A percentile compares a stretch with the other conserved stretches of the same genome.
phyloP scores from a whole-genome alignment of 2,888 invertebrate genomes.

The Ypsolopha scabrella region DNA sequence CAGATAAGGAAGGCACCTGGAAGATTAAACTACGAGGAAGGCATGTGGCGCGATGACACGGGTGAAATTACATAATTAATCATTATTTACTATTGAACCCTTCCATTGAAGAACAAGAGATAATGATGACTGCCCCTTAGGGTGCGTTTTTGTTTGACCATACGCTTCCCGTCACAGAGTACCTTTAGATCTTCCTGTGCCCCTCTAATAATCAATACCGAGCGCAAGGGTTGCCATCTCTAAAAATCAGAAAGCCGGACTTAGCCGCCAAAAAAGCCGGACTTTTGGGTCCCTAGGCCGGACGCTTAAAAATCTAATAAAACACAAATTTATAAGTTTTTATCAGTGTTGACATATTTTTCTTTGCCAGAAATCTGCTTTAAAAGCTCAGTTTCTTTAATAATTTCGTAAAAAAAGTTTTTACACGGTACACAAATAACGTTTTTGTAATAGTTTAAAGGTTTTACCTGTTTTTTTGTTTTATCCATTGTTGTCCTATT shows the following conservation, averaged over 20 bases:
- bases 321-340: too few relatives aligned
- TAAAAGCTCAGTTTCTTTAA: too few relatives aligned
- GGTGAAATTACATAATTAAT: slow-evolving; percentile 63
- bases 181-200: too few relatives aligned
- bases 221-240: slow-evolving; percentile 12
- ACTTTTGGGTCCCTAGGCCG: background rate
- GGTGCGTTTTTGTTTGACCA: slow-evolving; percentile 44
- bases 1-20: slow-evolving; percentile 63
- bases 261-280: too few relatives aligned
- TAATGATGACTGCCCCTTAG: slow-evolving; percentile 47
- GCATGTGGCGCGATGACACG: slow-evolving; percentile 53
- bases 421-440: too few relatives aligned
- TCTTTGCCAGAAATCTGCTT: too few relatives aligned
- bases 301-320: background rate
- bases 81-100: slow-evolving; percentile 52
- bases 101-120: slow-evolving; percentile 32
- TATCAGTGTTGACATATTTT: too few relatives aligned
- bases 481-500: too few relatives aligned
- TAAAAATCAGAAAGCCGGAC: background rate
- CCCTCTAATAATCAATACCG: slow-evolving; percentile 50
- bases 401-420: too few relatives aligned
- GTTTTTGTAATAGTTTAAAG: too few relatives aligned
- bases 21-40: slow-evolving; percentile 46
- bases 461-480: too few relatives aligned
- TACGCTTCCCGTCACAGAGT: slow-evolving; percentile 57